Percentiles rank a stretch among this genome's conserved stretches.
Evolutionary conservation across 2,113 vertebrate genomes (phyloP).

Genomic region (Butorides virescens): DNA sequence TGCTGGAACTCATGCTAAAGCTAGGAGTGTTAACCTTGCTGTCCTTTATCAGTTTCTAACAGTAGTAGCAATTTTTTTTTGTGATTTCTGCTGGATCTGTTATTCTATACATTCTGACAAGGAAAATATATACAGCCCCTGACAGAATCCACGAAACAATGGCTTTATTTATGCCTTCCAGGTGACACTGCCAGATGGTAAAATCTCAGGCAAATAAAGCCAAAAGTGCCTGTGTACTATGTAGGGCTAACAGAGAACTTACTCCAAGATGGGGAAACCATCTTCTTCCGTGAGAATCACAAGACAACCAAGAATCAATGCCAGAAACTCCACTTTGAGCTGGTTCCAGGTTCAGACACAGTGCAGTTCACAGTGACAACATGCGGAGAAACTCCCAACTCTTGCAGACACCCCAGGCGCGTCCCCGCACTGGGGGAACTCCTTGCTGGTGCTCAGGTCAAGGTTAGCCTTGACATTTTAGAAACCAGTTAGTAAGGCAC

Average conservation of each 20-base stretch:
- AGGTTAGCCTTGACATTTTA: background rate
- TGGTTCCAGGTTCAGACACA: background rate
- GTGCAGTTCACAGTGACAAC: background rate
- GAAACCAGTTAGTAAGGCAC: background rate
- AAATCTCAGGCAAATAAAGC: background rate
- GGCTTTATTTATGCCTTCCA: conserved; percentile 43
- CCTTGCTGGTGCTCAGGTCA: background rate
- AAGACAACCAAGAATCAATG: background rate
- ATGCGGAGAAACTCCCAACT: background rate
- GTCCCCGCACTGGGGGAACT: background rate
- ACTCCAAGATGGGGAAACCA: background rate
- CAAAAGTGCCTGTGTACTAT: background rate
- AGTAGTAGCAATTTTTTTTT: background rate
- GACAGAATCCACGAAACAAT: background rate
- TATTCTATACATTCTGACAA: conserved; percentile 10
- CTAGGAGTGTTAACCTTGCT: background rate
- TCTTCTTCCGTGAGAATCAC: background rate
- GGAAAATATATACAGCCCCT: background rate
- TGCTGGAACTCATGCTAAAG: background rate
- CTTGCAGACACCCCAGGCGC: background rate
- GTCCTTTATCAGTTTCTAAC: background rate
- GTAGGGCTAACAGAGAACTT: background rate
- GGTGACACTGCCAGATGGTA: conserved; percentile 34
- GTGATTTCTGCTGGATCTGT: background rate
- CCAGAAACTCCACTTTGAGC: background rate